Conservation (phyloP, 2,113 vertebrate species). For the Tamias sibiricus region DNA sequence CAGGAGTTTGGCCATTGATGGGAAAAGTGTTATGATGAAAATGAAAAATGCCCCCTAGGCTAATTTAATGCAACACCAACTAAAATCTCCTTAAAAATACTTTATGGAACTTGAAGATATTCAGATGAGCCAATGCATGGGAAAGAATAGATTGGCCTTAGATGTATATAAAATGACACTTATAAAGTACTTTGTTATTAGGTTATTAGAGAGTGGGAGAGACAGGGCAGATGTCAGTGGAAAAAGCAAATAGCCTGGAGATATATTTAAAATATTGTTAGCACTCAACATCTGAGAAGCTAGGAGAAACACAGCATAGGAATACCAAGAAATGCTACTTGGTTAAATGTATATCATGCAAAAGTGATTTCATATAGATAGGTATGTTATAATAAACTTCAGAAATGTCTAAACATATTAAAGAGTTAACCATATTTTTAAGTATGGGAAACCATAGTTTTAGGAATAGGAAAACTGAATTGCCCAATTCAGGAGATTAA, state of each 20-base stretch:
- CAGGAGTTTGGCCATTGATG: neutral
- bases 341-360: neutral
- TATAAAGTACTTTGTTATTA: neutral
- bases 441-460: neutral
- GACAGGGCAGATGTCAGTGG: neutral
- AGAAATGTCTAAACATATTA: slow-evolving; percentile 10
- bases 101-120: neutral
- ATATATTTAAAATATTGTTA: neutral
- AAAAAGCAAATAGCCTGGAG: neutral
- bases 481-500: neutral
- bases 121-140: neutral
- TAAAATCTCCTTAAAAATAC: slow-evolving; percentile 7
- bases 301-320: neutral
- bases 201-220: neutral
- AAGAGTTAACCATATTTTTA: neutral
- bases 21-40: slow-evolving; percentile 16
- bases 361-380: neutral
- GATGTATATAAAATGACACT: neutral
- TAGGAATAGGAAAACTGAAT: neutral
- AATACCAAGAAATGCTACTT: slow-evolving; percentile 2
- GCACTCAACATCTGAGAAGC: neutral
- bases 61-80: neutral
- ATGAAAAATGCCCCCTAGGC: neutral
- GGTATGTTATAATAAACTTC: neutral
- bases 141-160: neutral